phyloP scores from a whole-genome alignment of 2,888 invertebrate species.

The Agriopis aurantiaria region DNA sequence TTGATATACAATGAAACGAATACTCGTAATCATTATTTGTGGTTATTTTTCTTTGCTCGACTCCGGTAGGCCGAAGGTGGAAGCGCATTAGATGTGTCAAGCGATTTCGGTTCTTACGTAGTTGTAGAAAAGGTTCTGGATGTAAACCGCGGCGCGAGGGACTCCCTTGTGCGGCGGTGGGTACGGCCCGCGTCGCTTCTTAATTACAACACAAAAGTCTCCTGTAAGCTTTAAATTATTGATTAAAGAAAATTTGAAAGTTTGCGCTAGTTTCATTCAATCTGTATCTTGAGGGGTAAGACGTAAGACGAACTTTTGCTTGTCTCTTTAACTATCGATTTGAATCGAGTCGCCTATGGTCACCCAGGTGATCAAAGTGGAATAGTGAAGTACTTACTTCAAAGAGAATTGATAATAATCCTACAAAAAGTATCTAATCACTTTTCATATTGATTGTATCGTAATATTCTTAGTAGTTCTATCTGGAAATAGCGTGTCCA shows the following conservation, averaged over 20 bases:
- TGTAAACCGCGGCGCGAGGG: constrained; percentile 53
- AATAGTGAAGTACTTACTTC: too few relatives aligned
- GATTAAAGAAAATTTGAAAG: constrained; percentile 84
- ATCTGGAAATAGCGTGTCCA: too few relatives aligned
- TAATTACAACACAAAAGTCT: constrained; percentile 70
- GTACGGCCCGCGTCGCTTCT: constrained; percentile 55
- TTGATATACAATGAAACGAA: constrained; percentile 48
- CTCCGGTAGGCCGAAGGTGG: constrained; percentile 43
- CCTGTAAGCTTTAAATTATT: constrained; percentile 86
- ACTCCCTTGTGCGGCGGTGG: constrained; percentile 9
- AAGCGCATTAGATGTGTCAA: constrained; percentile 62
- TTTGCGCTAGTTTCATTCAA: constrained; percentile 69
- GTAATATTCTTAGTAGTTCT: too few relatives aligned
- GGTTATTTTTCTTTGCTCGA: constrained; percentile 51
- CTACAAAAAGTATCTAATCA: too few relatives aligned
- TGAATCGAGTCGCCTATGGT: too few relatives aligned
- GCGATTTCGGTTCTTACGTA: constrained; percentile 56
- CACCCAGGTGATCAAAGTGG: too few relatives aligned
- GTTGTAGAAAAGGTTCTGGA: constrained; percentile 56
- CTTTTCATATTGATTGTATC: too few relatives aligned
- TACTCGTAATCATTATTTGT: constrained; percentile 62
- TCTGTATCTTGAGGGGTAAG: not conserved
- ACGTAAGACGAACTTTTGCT: not conserved
- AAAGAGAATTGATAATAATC: too few relatives aligned
- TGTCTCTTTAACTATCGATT: not conserved